phyloP scores from a whole-genome alignment of 2,797 vertebrate species.

The Bothrops alternatus region DNA sequence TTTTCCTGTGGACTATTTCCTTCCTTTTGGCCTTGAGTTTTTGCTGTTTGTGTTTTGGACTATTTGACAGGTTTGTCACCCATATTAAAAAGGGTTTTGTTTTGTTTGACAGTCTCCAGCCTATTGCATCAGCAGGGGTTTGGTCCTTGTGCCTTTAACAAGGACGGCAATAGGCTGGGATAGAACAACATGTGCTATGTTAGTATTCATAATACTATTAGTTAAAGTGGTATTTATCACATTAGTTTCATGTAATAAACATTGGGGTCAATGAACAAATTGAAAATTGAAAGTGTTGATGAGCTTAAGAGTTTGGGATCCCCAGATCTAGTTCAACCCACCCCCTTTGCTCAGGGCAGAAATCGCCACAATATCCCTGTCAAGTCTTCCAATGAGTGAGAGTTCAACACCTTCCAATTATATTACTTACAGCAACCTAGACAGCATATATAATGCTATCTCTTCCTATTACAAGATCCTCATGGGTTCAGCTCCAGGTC shows the following conservation, averaged over 20 bases:
- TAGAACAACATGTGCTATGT: not conserved
- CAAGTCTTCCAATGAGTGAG: not conserved
- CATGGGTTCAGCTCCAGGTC: not conserved
- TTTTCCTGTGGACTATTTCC: too few species aligned
- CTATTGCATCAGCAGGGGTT: too few species aligned
- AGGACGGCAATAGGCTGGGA: too few species aligned
- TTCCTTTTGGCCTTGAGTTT: too few species aligned
- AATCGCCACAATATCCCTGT: not conserved
- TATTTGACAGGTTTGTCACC: too few species aligned
- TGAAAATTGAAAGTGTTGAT: not conserved
- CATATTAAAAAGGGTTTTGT: too few species aligned
- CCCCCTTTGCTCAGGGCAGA: not conserved
- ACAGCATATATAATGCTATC: not conserved
- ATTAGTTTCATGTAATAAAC: not conserved
- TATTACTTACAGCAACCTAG: not conserved
- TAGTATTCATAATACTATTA: not conserved
- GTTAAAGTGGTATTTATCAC: not conserved
- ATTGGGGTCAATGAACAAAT: not conserved
- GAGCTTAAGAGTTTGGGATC: not conserved
- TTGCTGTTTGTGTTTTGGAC: too few species aligned
- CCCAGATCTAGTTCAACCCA: not conserved
- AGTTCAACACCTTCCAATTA: not conserved
- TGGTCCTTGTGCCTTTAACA: too few species aligned
- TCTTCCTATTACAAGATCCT: not conserved
- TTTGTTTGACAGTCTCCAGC: too few species aligned